phyloP scores from a whole-genome alignment of 1,140 invertebrate species.

The Drosophila mojavensis region DNA sequence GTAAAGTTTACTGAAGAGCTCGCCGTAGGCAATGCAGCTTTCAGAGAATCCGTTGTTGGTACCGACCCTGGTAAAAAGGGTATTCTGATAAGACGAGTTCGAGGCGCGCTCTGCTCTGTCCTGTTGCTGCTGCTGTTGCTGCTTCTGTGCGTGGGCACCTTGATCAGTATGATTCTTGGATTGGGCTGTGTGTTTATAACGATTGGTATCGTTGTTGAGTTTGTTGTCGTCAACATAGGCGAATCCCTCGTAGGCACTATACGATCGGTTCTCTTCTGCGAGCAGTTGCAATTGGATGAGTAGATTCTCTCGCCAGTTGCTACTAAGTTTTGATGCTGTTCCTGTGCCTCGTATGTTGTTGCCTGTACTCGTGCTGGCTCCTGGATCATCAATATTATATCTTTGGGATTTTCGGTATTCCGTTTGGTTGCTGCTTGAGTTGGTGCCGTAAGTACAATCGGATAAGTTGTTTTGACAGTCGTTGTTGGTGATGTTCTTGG shows the following conservation, averaged over 20 bases:
- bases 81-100: conserved; percentile 76
- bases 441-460: conserved; percentile 42
- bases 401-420: conserved; percentile 73
- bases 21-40: conserved; percentile 61
- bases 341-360: conserved; percentile 52
- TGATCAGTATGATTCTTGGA: conserved; percentile 75
- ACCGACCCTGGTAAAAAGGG: conserved; percentile 83
- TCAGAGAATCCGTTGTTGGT: conserved; percentile 65
- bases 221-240: conserved; percentile 26
- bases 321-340: conserved; percentile 7
- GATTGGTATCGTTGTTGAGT: conserved; percentile 58
- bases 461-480: conserved; percentile 16
- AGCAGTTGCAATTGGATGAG: conserved; percentile 59
- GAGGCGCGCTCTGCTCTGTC: conserved; percentile 69
- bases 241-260: conserved; percentile 55
- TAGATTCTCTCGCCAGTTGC: conserved; percentile 48
- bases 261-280: conserved; percentile 61
- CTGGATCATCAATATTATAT: conserved; percentile 84
- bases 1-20: conserved; percentile 63
- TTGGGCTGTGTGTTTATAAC: conserved; percentile 65
- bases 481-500: conserved; percentile 39
- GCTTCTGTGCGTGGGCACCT: conserved; percentile 51
- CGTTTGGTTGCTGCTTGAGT: conserved; percentile 52
- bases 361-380: conserved; percentile 72
- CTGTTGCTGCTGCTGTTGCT: conserved; percentile 46